Evolutionary conservation across 2,888 invertebrate species (phyloP).

Genomic region (Platynereis dumerilii): DNA sequence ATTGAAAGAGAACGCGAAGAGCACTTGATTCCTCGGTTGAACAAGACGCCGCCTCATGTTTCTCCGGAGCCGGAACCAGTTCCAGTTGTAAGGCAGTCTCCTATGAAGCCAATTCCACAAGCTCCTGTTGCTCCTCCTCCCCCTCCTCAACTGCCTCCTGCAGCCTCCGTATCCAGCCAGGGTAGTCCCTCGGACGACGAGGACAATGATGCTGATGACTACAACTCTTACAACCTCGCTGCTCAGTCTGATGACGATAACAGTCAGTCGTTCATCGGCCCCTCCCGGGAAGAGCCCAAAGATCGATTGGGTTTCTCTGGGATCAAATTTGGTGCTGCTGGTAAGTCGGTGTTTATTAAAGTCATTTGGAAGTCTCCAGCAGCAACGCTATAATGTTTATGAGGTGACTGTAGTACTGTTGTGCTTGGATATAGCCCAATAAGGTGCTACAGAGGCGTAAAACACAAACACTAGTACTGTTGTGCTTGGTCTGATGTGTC

Average conservation of each 20-base stretch:
- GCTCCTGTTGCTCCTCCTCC: slow-evolving; percentile 31
- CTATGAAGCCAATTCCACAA: slow-evolving; percentile 20
- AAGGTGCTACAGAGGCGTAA: too few relatives aligned
- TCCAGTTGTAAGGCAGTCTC: neutral
- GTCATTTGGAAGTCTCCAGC: too few relatives aligned
- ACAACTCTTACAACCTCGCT: too few relatives aligned
- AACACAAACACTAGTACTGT: too few relatives aligned
- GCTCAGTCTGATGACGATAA: slow-evolving; percentile 39
- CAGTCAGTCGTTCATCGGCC: slow-evolving; percentile 42
- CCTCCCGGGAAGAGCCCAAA: slow-evolving; percentile 40
- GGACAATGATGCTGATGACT: neutral
- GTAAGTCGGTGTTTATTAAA: neutral
- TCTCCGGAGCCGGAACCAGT: slow-evolving; percentile 28
- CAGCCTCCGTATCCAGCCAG: neutral
- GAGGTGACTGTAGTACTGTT: too few relatives aligned
- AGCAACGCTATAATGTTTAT: too few relatives aligned
- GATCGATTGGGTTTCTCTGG: slow-evolving; percentile 50
- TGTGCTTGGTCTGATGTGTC: too few relatives aligned
- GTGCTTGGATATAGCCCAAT: too few relatives aligned
- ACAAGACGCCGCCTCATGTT: slow-evolving; percentile 66
- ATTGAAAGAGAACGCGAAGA: slow-evolving; percentile 79
- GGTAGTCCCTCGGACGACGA: slow-evolving; percentile 9
- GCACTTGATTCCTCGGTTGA: slow-evolving; percentile 81
- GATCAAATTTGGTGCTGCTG: slow-evolving; percentile 41
- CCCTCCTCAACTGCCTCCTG: slow-evolving; percentile 5